Percentiles rank a stretch among this genome's conserved stretches.
These are phyloP conservation scores for Coleophora deauratella DNA, from an alignment of 2,888 invertebrate genomes.

Conservation along the genomic window DNA sequence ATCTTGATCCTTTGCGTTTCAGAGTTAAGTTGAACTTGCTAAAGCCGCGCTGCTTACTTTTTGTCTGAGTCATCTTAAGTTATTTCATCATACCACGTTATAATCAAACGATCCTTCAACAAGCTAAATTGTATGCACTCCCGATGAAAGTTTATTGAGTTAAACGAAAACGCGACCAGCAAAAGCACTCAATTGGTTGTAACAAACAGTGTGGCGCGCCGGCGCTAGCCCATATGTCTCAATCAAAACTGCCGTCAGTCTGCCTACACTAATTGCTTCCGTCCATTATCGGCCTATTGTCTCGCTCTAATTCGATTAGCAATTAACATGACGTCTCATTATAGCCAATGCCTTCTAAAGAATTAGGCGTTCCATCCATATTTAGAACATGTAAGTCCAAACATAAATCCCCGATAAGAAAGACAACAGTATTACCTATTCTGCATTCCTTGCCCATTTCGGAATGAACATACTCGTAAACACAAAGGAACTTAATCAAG, in stretches of 20 bases:
- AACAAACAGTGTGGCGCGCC: constrained; percentile 13
- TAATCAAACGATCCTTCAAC: too few species aligned
- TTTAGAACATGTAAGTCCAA: too few species aligned
- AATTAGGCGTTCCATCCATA: background rate
- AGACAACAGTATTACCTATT: background rate
- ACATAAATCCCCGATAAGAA: too few species aligned
- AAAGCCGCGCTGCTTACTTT: too few species aligned
- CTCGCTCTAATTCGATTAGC: constrained; percentile 55
- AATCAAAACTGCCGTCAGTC: constrained; percentile 34
- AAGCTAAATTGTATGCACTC: too few species aligned
- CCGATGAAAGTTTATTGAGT: background rate
- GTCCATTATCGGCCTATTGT: constrained; percentile 42
- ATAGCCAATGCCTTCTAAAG: too few species aligned
- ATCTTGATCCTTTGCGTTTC: too few species aligned
- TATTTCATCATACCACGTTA: too few species aligned
- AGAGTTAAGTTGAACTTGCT: too few species aligned
- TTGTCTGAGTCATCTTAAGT: too few species aligned
- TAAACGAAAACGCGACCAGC: background rate
- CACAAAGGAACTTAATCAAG: constrained; percentile 28
- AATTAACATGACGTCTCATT: constrained; percentile 22
- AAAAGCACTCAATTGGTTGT: background rate
- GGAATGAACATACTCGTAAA: too few species aligned
- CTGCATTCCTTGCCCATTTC: background rate
- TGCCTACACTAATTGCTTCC: constrained; percentile 42
- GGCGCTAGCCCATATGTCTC: constrained; percentile 38